Percentiles rank a stretch among this genome's conserved stretches.
Conservation (phyloP, 1,140 invertebrate species). For the Ceratitis capitata region DNA sequence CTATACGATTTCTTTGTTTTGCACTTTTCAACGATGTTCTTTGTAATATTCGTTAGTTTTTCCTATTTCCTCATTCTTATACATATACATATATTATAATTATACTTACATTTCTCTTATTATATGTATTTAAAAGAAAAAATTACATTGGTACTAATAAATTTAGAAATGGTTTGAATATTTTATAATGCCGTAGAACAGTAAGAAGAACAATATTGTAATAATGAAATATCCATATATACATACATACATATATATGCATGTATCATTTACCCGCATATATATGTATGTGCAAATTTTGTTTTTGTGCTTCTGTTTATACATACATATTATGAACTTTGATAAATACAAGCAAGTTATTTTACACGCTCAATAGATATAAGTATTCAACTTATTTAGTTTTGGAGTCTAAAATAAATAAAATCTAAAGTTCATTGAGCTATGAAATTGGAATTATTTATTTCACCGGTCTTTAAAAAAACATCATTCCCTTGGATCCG, state of each 20-base stretch:
- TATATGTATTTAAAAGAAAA: slow-evolving; percentile 8
- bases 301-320: neutral
- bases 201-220: slow-evolving; percentile 5
- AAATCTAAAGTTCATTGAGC: slow-evolving; percentile 13
- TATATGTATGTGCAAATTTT: neutral
- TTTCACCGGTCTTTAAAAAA: too few relatives aligned
- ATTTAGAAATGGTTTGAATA: slow-evolving; percentile 23
- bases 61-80: neutral
- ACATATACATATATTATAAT: neutral
- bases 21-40: neutral
- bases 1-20: slow-evolving; percentile 12
- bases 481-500: too few relatives aligned
- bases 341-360: slow-evolving; percentile 2
- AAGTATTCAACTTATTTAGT: slow-evolving; percentile 14
- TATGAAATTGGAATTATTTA: neutral
- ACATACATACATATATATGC: neutral
- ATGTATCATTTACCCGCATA: neutral
- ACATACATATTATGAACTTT: neutral
- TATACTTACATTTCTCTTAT: slow-evolving; percentile 2
- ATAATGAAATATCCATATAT: neutral
- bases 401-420: slow-evolving; percentile 37
- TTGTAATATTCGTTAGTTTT: slow-evolving; percentile 15
- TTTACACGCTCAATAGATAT: slow-evolving; percentile 21
- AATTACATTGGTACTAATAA: slow-evolving; percentile 36
- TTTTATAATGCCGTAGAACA: slow-evolving; percentile 14